phyloP scores from a whole-genome alignment of 2,113 vertebrate species.

The Brachyhypopomus occidentalis region DNA sequence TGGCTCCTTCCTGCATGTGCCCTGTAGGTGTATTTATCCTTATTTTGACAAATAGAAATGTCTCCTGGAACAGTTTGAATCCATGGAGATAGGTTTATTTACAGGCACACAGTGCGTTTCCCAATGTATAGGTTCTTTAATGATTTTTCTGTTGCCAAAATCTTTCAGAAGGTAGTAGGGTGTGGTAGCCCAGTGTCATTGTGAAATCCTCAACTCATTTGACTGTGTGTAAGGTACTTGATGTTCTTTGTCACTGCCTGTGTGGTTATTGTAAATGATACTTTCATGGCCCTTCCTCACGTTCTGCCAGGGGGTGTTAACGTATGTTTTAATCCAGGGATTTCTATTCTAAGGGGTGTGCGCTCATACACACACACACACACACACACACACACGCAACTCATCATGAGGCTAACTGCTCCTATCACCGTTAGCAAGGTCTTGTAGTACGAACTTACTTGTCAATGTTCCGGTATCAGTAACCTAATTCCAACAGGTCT shows the following conservation, averaged over 20 bases:
- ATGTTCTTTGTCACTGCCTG: slow-evolving; percentile 32
- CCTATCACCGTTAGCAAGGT: slow-evolving; percentile 4
- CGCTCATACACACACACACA: not conserved
- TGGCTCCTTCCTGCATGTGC: not conserved
- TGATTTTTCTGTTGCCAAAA: slow-evolving; percentile 1
- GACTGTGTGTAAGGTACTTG: slow-evolving; percentile 36
- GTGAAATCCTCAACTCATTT: slow-evolving; percentile 35
- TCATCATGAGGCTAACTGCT: not conserved
- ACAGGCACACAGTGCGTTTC: slow-evolving; percentile 2
- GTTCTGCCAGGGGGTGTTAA: not conserved
- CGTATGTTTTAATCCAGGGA: slow-evolving; percentile 20
- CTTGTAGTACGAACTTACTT: not conserved
- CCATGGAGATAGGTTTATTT: slow-evolving; percentile 11
- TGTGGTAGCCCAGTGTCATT: slow-evolving; percentile 3
- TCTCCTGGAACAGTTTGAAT: not conserved
- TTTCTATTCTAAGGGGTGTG: not conserved
- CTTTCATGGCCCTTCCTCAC: slow-evolving; percentile 35
- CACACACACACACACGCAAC: not conserved
- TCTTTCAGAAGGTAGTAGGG: slow-evolving; percentile 16
- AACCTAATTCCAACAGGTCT: not conserved
- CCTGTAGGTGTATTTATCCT: not conserved
- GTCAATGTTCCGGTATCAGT: not conserved
- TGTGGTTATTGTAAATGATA: slow-evolving; percentile 49
- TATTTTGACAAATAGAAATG: not conserved
- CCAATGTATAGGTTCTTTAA: not conserved